Conservation (phyloP, 2,113 vertebrate genomes). For the Chelonoidis abingdonii region DNA sequence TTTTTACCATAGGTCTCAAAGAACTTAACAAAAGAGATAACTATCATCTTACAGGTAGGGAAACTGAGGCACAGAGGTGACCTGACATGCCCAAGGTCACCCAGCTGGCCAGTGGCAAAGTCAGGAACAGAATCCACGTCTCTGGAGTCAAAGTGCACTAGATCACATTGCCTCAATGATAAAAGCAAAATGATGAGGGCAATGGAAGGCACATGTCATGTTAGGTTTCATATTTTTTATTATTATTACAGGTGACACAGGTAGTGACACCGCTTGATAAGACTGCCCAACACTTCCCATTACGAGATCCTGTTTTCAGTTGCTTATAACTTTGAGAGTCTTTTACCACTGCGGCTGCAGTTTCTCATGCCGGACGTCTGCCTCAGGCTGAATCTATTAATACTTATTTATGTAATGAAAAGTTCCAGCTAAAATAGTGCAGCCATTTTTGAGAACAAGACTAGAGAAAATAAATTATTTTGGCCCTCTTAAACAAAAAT, state of each 20-base stretch:
- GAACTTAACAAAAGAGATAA: not conserved
- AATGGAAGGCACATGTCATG: not conserved
- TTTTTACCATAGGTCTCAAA: conserved; percentile 37
- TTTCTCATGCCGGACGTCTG: not conserved
- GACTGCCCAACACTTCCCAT: not conserved
- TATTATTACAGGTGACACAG: not conserved
- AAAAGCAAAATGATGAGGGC: not conserved
- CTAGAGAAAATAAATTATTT: not conserved
- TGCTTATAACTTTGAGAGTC: not conserved
- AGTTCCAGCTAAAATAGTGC: not conserved
- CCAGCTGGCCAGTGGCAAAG: not conserved
- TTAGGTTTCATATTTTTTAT: not conserved
- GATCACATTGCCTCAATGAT: not conserved
- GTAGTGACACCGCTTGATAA: not conserved
- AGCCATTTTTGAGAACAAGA: not conserved
- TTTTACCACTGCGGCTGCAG: not conserved
- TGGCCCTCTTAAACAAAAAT: not conserved
- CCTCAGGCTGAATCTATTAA: too few species aligned
- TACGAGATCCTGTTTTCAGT: not conserved
- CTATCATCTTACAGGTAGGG: not conserved
- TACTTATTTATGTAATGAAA: not conserved
- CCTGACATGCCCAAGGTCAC: not conserved
- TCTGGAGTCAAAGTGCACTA: conserved; percentile 27
- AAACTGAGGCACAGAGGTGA: conserved; percentile 28
- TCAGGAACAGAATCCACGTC: not conserved